Base-by-base conservation (phyloP, 2,888 invertebrate genomes). In the Agonopterix heracliana region DNA sequence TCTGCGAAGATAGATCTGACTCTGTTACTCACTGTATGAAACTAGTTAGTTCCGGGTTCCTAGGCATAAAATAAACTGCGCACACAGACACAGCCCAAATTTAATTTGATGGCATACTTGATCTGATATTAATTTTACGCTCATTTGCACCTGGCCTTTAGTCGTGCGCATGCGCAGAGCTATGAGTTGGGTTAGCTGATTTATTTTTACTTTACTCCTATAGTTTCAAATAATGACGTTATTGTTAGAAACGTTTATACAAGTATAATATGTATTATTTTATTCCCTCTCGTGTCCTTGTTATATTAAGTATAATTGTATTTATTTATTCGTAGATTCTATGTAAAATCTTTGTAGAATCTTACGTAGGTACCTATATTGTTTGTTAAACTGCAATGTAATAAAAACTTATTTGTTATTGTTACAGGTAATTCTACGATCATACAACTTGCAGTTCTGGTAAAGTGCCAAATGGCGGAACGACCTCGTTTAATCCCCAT, bases 121-220 rank as follows among this genome's bases (percentile, higher is more conserved):
- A 71, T 78, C 76, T 70, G 67, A 71, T 76, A 80, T 81, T 78
- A 81, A 79, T 78, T 78, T 79, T 64, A 78, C 78, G 76, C 78
- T 73, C 63, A 76, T 81, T 79, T 76, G 75, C 77, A 73, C 66
- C 67, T 72, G 64, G 67, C 66, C 66, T 64, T 69, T 59, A 40
- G 52, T 53, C 26, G 26, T 26, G 26, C 26, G 26, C 26, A 5
- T 26, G 26, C 26, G 26, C 26, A 26, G 5, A 26, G 26, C 26
- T 26, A 2, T 26, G 26, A 26, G 26, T 3, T 26, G 26, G 26
- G 26, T 26, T 26, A 26, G 26, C 26, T 26, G 26, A 26, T 26
- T 26, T 26, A 26, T 26, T 26, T 26, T 26, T 26, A 26, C 26
- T 26, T 26, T 26, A 26, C 26, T 26, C 17, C 17, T 17, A 42